Evolutionary conservation across 1,140 invertebrate genomes (phyloP).

Genomic region (Heliconius melpomene): DNA sequence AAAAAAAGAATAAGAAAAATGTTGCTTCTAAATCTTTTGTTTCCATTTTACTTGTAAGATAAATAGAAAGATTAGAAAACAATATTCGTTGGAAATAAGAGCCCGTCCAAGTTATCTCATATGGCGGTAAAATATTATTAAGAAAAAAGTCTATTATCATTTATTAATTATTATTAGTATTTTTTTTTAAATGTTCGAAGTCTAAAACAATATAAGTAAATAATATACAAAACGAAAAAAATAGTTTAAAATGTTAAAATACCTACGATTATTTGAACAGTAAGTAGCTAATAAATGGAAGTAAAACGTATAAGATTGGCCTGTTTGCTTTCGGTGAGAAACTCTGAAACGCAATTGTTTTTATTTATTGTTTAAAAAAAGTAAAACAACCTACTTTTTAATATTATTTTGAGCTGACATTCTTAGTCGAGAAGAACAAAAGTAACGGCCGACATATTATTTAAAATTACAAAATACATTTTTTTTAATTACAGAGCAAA

Average conservation of each 20-base stretch:
- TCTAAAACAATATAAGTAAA: background rate
- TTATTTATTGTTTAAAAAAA: conserved; percentile 37
- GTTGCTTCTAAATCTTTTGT: conserved; percentile 37
- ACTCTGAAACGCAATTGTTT: conserved; percentile 27
- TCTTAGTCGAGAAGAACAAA: conserved; percentile 18
- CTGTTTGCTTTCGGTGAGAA: background rate
- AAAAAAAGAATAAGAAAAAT: conserved; percentile 35
- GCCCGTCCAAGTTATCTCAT: background rate
- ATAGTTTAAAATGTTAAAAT: background rate
- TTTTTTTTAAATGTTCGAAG: no score
- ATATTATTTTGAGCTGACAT: conserved; percentile 30
- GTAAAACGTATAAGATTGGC: background rate
- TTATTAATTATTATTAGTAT: no score
- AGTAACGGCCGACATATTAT: conserved; percentile 37
- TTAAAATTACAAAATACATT: conserved; percentile 47
- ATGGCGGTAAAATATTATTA: background rate
- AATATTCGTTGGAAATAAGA: conserved; percentile 19
- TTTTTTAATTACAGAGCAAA: conserved; percentile 25
- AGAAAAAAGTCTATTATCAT: background rate
- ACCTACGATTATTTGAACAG: background rate
- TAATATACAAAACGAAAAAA: background rate
- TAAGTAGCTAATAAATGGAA: background rate
- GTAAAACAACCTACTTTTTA: background rate
- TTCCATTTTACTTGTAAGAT: conserved; percentile 27
- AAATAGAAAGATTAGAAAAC: conserved; percentile 27